phyloP scores from a whole-genome alignment of 2,797 vertebrate genomes.

The Lophius americanus region DNA sequence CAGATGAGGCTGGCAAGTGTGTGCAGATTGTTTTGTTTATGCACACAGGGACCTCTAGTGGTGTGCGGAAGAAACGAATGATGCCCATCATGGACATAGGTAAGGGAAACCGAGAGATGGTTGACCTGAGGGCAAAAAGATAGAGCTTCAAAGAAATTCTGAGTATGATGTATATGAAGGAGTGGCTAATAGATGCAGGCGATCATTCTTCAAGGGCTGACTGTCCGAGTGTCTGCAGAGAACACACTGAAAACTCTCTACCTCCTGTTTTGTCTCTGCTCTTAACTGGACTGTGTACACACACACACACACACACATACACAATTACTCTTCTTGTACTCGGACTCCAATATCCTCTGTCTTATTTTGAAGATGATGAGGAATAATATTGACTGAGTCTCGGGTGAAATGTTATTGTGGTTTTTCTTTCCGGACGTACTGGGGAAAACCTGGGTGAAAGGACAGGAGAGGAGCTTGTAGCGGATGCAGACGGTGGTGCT shows the following conservation, averaged over 20 bases:
- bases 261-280: slow-evolving; percentile 44
- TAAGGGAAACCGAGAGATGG: slow-evolving; percentile 11
- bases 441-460: slow-evolving; percentile 30
- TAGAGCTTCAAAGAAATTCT: slow-evolving; percentile 52
- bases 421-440: slow-evolving; percentile 68
- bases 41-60: slow-evolving; percentile 79
- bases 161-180: slow-evolving; percentile 61
- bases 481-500: slow-evolving; percentile 25
- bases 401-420: slow-evolving; percentile 77
- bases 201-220: slow-evolving; percentile 47
- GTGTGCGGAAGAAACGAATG: slow-evolving; percentile 34
- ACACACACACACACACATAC: slow-evolving; percentile 19
- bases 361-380: slow-evolving; percentile 73
- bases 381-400: slow-evolving; percentile 81
- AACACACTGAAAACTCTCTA: slow-evolving; percentile 21
- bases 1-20: slow-evolving; percentile 6
- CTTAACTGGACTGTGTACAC: slow-evolving; percentile 41
- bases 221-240: slow-evolving; percentile 38
- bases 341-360: slow-evolving; percentile 70
- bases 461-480: slow-evolving; percentile 17
- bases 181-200: slow-evolving; percentile 57
- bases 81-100: slow-evolving; percentile 9
- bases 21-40: slow-evolving; percentile 52
- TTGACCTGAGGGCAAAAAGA: slow-evolving; percentile 31
- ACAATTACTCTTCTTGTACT: slow-evolving; percentile 56